Percentiles rank a stretch among this genome's conserved stretches.
Evolutionary conservation across 2,113 vertebrate species (phyloP).

Genomic region (Ondatra zibethicus): DNA sequence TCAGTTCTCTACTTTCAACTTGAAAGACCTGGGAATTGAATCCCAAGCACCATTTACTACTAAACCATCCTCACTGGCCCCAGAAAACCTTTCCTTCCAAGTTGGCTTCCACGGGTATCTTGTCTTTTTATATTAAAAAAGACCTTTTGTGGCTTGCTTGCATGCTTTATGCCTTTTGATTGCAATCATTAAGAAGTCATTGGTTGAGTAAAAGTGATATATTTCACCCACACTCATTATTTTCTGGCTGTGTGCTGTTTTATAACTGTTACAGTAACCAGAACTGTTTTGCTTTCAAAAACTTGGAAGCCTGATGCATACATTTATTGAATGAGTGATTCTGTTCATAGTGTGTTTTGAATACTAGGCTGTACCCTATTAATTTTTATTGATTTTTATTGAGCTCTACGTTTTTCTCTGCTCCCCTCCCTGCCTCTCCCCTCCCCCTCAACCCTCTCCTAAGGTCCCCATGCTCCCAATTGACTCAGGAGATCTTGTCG

Average conservation of each 20-base stretch:
- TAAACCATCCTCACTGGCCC: neutral
- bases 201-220: neutral
- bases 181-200: constrained; percentile 14
- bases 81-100: neutral
- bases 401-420: no score
- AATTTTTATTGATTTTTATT: no score
- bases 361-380: neutral
- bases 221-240: neutral
- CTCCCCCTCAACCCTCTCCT: no score
- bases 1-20: neutral
- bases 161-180: neutral
- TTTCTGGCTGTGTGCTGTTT: neutral
- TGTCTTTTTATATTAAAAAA: neutral
- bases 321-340: neutral
- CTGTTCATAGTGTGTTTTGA: neutral
- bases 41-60: neutral
- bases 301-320: neutral
- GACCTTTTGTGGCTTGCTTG: neutral
- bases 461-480: no score
- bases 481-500: no score
- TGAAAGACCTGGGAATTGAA: neutral
- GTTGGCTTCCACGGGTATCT: neutral
- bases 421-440: no score
- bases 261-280: neutral
- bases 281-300: neutral